Percentiles rank a stretch among this genome's conserved stretches.
These are phyloP conservation scores for Elaeidobius kamerunicus DNA, from an alignment of 2,888 invertebrate genomes.

Conservation along the genomic window DNA sequence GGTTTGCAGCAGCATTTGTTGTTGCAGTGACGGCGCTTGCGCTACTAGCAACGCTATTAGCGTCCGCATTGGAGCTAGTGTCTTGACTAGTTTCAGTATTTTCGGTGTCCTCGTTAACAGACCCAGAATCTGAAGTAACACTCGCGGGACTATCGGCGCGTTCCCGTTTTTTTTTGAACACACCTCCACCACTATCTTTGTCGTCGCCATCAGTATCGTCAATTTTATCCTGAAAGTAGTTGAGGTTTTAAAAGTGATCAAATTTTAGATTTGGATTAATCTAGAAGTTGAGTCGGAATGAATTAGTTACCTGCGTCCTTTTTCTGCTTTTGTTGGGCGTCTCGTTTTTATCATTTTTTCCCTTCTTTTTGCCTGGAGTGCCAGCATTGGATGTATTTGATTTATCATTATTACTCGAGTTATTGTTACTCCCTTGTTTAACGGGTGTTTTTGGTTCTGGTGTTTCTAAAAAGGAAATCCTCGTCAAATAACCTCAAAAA, in stretches of 20 bases:
- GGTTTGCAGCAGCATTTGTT: no score
- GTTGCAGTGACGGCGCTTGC: not conserved
- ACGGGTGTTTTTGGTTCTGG: slow-evolving; percentile 53
- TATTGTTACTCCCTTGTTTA: slow-evolving; percentile 44
- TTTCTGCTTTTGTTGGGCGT: slow-evolving; percentile 57
- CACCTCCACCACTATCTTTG: slow-evolving; percentile 46
- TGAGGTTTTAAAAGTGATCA: not conserved
- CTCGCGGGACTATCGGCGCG: slow-evolving; percentile 70
- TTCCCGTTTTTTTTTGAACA: slow-evolving; percentile 53
- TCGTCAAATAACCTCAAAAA: no score
- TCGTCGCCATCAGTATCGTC: slow-evolving; percentile 50
- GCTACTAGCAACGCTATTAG: not conserved
- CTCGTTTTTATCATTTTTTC: slow-evolving; percentile 52
- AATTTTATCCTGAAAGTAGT: slow-evolving; percentile 37
- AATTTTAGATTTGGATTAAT: not conserved
- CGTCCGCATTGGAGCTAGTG: slow-evolving; percentile 2
- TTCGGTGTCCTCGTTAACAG: slow-evolving; percentile 64
- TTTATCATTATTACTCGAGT: slow-evolving; percentile 32
- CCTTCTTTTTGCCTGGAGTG: slow-evolving; percentile 35
- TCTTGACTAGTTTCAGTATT: slow-evolving; percentile 25
- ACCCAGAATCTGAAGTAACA: slow-evolving; percentile 81
- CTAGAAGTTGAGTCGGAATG: not conserved
- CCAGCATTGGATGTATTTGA: slow-evolving; percentile 30
- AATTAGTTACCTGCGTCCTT: slow-evolving; percentile 46
- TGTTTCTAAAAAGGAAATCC: slow-evolving; percentile 35